phyloP scores from a whole-genome alignment of 37 sponge, comb jelly and placozoan species.

The Hexactinellida sp. region DNA sequence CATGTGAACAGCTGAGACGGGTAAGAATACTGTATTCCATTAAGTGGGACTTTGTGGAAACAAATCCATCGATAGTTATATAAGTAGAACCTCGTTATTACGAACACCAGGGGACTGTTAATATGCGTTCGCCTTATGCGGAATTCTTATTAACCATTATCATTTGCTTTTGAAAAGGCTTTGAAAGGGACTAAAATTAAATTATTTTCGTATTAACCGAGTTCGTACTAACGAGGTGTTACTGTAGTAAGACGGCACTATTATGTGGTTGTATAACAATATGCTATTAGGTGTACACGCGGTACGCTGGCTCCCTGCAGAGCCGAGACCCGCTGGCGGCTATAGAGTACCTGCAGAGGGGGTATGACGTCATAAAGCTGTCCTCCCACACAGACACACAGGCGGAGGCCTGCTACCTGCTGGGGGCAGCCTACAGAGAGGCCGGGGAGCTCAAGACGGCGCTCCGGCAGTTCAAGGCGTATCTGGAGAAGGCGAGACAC shows the following conservation, averaged over 20 bases:
- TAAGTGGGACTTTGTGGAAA: too few relatives aligned
- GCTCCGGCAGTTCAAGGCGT: neutral
- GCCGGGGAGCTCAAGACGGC: neutral
- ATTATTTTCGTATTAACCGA: too few relatives aligned
- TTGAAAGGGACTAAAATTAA: too few relatives aligned
- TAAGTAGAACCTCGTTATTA: too few relatives aligned
- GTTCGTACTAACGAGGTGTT: too few relatives aligned
- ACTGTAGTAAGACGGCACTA: too few relatives aligned
- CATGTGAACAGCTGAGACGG: conserved; percentile 12
- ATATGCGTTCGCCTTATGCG: too few relatives aligned
- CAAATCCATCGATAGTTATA: too few relatives aligned
- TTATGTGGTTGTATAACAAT: too few relatives aligned
- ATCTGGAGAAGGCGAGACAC: neutral
- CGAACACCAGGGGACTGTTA: too few relatives aligned
- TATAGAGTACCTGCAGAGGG: neutral
- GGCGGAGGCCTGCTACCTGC: neutral
- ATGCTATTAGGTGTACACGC: neutral
- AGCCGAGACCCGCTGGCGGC: neutral
- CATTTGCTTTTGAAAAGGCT: too few relatives aligned
- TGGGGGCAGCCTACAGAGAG: neutral
- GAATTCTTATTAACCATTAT: too few relatives aligned
- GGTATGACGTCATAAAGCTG: neutral
- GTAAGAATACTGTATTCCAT: neutral
- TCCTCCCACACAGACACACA: neutral
- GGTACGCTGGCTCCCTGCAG: neutral